Conservation (phyloP, 2,113 vertebrate species). For the Macaca fascicularis region DNA sequence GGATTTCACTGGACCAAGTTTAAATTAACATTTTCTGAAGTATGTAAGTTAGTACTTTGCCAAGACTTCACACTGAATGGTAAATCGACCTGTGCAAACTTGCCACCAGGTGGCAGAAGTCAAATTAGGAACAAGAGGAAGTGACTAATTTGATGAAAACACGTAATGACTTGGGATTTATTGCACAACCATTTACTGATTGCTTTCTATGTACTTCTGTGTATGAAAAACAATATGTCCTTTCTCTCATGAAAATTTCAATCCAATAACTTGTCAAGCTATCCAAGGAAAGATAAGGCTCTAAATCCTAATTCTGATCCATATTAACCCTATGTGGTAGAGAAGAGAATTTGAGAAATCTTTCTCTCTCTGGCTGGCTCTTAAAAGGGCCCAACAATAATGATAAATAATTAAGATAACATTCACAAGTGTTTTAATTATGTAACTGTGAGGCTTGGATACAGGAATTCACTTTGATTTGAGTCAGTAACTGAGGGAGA, state of each 20-base stretch:
- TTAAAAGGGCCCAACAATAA: neutral
- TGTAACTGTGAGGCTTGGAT: neutral
- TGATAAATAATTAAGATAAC: neutral
- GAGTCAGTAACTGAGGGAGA: neutral
- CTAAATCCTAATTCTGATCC: neutral
- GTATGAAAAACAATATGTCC: neutral
- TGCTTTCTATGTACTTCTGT: neutral
- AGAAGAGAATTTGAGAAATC: neutral
- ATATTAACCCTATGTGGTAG: neutral
- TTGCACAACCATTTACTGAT: neutral
- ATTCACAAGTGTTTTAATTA: neutral
- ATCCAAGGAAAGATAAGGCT: neutral
- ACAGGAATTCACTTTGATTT: neutral
- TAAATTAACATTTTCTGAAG: neutral
- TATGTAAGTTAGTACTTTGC: neutral
- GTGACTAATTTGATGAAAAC: neutral
- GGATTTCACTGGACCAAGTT: neutral
- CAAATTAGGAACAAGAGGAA: neutral
- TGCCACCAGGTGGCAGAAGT: neutral
- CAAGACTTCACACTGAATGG: neutral
- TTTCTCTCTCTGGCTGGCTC: neutral
- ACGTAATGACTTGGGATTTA: neutral
- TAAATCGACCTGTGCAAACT: neutral
- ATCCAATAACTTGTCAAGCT: neutral
- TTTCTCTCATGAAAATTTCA: constrained; percentile 15